Percentiles rank a stretch among this genome's conserved stretches.
Conservation (phyloP, 1,140 invertebrate species). For the Acyrthosiphon pisum region DNA sequence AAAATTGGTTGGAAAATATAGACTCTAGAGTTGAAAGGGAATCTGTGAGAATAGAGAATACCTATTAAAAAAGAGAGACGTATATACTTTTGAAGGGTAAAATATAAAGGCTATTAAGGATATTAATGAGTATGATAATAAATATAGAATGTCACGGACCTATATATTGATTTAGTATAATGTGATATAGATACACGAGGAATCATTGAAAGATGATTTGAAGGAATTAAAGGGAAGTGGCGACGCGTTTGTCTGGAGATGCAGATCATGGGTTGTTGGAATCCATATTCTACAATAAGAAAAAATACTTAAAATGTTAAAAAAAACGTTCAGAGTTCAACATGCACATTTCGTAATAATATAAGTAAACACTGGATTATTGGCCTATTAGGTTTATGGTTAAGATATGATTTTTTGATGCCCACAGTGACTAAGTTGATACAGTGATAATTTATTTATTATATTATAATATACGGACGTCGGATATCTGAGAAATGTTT, state of each 20-base stretch:
- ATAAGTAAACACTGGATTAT: no score
- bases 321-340: no score
- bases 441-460: not conserved
- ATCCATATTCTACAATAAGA: no score
- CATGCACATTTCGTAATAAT: no score
- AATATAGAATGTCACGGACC: not conserved
- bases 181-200: not conserved
- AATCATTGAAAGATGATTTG: not conserved
- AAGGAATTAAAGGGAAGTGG: not conserved
- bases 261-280: not conserved
- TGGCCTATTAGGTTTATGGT: not conserved
- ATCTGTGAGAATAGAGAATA: not conserved
- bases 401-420: not conserved
- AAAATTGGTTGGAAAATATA: not conserved
- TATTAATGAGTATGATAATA: not conserved
- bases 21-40: not conserved
- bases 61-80: not conserved
- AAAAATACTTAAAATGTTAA: no score
- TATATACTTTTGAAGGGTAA: not conserved
- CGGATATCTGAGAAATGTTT: not conserved
- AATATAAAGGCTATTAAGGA: not conserved
- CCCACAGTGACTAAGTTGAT: not conserved
- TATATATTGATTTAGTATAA: not conserved
- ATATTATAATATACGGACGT: not conserved
- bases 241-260: no score